These are phyloP conservation scores for Tokudaia tokunoshimensis DNA, from an alignment of 2,797 vertebrate species.

Conservation along the genomic window DNA sequence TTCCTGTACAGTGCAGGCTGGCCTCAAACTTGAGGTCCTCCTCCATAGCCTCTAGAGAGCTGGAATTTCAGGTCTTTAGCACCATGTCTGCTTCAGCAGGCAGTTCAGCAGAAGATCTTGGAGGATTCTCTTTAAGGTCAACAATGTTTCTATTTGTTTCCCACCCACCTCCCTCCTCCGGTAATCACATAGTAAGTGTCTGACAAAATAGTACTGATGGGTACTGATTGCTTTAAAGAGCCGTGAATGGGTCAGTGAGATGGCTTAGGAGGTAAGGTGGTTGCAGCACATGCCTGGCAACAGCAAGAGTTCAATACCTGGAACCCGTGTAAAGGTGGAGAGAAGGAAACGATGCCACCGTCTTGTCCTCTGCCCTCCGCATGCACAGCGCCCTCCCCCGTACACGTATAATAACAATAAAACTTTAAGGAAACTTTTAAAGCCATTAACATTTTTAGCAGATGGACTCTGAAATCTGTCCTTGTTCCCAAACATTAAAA, in stretches of 20 bases:
- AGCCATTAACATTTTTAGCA: conserved; percentile 27
- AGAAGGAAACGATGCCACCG: accelerated
- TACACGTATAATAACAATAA: not conserved
- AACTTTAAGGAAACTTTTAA: not conserved
- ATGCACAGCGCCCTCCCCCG: no score
- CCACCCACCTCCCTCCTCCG: not conserved
- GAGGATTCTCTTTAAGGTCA: not conserved
- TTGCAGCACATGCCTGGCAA: not conserved
- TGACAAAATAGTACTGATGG: not conserved
- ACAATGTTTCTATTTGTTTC: not conserved
- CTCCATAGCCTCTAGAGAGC: no score
- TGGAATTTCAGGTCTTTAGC: not conserved
- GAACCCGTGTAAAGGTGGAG: not conserved
- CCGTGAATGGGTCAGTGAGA: no score
- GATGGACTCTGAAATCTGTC: not conserved
- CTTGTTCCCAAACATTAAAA: conserved; percentile 26
- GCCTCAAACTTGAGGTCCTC: not conserved
- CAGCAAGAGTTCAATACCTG: not conserved
- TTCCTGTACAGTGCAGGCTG: not conserved
- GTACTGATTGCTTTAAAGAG: not conserved
- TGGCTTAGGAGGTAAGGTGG: not conserved
- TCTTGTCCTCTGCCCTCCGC: not conserved
- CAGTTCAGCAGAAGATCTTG: not conserved
- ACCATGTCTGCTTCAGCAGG: no score
- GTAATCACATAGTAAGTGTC: not conserved